These are phyloP conservation scores for Lepidonotus clava DNA, from an alignment of 2,888 invertebrate genomes.

Conservation along the genomic window DNA sequence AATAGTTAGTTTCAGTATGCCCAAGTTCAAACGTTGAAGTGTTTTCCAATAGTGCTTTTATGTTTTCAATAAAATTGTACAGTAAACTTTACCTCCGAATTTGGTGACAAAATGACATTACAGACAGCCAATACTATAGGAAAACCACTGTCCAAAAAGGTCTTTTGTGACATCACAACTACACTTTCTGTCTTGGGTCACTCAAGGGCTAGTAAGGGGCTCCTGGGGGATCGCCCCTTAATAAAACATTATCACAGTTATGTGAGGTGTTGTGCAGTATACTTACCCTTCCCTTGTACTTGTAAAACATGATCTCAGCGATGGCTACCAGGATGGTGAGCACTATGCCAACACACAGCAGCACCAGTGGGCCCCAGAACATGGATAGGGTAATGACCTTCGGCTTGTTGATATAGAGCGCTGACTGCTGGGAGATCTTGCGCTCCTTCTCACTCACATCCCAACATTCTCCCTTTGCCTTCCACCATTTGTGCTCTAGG, in stretches of 20 bases:
- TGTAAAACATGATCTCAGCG: conserved; percentile 61
- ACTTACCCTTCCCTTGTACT: conserved; percentile 63
- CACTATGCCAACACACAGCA: conserved; percentile 58
- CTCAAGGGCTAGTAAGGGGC: no score
- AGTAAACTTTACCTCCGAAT: no score
- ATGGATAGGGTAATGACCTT: conserved; percentile 59
- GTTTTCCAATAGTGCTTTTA: no score
- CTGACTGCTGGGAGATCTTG: neutral
- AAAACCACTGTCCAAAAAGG: no score
- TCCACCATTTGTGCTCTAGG: conserved; percentile 62
- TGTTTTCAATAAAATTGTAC: no score
- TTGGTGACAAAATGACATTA: no score
- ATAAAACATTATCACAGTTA: neutral
- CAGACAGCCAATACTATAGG: no score
- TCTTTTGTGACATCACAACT: no score
- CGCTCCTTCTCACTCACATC: conserved; percentile 51
- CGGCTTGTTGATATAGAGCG: conserved; percentile 59
- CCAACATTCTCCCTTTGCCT: conserved; percentile 59
- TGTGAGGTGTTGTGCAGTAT: neutral
- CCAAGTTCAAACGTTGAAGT: no score
- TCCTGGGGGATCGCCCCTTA: no score
- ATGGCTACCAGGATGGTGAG: conserved; percentile 54
- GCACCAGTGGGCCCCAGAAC: conserved; percentile 62
- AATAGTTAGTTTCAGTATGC: no score
- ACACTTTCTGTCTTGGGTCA: no score